Evolutionary conservation across 2,888 invertebrate genomes (phyloP), one percentile per base, ranked within the genome.

Genomic region (Luffia ferchaultella): DNA sequence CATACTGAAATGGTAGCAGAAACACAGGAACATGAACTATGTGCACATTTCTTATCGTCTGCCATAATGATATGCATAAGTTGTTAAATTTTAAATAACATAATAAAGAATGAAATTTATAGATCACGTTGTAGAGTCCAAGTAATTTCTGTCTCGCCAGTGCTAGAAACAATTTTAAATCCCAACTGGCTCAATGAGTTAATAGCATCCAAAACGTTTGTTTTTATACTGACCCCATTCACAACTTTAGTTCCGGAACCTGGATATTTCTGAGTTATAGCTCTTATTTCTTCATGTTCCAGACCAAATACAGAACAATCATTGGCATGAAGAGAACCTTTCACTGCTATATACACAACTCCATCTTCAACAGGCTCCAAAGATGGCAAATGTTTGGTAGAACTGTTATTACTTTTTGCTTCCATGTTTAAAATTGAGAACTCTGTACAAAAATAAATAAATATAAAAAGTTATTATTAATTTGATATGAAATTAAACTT

Each of bases 81-180:
- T 40, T 20, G 20, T 2, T 20, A 48, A 19, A 48, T 19, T 20
- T 18, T 42, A n/a, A 46, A 46, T 45, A 41, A 19, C n/a, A n/a
- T n/a, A n/a, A n/a, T n/a, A 18, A 18, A 43, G 17, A 47, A 47
- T 48, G 5, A 18, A 41, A 48, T 51, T 86, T 87, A 92, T 62
- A 89, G 69, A 72, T 93, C 92, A 63, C 93, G 88, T 67, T 91
- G 90, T 77, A 94, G 83, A 45, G 93, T 94, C 93, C 93, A 94
- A 59, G 91, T 89, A 61, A 92, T 89, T 77, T 93, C 93, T 18
- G 90, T 84, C 67, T 93, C 93, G 16, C 93, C 93, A 55, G 92
- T 91, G 68, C 90, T 91, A 62, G 90, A 88, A 55, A 92, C 78
- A 45, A 94, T 89, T 67, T 88, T 89, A 70, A 93, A 94, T 51